These are phyloP conservation scores for Triplophysa tibetana DNA, from an alignment of 2,113 vertebrate species.

Conservation along the genomic window DNA sequence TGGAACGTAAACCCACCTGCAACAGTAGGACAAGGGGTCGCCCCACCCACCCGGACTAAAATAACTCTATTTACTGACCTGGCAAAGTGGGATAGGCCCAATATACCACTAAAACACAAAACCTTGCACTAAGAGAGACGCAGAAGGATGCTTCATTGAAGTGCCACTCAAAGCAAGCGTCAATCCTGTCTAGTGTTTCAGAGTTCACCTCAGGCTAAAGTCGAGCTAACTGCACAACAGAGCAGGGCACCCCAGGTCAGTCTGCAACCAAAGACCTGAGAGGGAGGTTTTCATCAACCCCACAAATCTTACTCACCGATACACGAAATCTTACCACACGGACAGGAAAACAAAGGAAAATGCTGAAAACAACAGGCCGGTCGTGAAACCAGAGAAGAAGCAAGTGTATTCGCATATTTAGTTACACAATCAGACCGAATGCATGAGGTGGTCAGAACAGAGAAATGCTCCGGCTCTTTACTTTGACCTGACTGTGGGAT, in stretches of 20 bases:
- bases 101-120: conserved; percentile 66
- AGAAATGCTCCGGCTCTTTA: conserved; percentile 17
- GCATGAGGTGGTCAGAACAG: conserved; percentile 32
- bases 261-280: conserved; percentile 53
- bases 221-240: conserved; percentile 18
- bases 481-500: neutral
- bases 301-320: conserved; percentile 13
- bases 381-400: conserved; percentile 27
- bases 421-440: conserved; percentile 16
- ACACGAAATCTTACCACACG: conserved; percentile 18
- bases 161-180: conserved; percentile 71
- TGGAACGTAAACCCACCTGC: conserved; percentile 59
- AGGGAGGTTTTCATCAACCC: conserved; percentile 35
- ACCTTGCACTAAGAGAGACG: conserved; percentile 43
- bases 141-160: conserved; percentile 64
- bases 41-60: conserved; percentile 60
- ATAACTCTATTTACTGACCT: conserved; percentile 68
- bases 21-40: conserved; percentile 60
- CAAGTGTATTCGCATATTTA: conserved; percentile 35
- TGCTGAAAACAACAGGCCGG: conserved; percentile 21
- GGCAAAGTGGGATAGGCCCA: conserved; percentile 60
- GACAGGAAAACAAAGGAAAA: conserved; percentile 33
- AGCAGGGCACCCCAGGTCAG: conserved; percentile 66
- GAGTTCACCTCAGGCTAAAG: conserved; percentile 40
- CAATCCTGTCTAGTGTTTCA: conserved; percentile 58